phyloP scores from a whole-genome alignment of 1,140 invertebrate genomes.

The Colletes gigas region DNA sequence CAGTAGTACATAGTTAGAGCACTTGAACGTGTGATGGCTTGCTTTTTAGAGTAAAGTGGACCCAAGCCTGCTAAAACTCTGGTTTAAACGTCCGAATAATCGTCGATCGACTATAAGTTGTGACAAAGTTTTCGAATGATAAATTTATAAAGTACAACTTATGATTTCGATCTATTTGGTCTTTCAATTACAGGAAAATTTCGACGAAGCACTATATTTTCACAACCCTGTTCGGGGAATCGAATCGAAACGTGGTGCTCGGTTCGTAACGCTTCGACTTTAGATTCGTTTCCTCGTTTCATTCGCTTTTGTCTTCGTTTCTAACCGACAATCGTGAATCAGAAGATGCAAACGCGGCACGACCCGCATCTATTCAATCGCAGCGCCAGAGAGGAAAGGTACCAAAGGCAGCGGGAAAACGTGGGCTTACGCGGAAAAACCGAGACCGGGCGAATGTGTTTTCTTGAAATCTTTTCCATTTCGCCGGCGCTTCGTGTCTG shows the following conservation, averaged over 20 bases:
- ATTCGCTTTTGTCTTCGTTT: not conserved
- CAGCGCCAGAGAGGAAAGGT: conserved; percentile 33
- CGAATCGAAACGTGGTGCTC: not conserved
- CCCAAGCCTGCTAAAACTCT: too few relatives aligned
- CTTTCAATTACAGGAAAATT: too few relatives aligned
- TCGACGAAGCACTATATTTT: not conserved
- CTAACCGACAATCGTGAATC: conserved; percentile 40
- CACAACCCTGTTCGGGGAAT: not conserved
- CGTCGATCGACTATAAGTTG: too few relatives aligned
- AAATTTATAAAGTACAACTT: too few relatives aligned
- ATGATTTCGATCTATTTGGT: too few relatives aligned
- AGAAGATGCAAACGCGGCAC: conserved; percentile 66
- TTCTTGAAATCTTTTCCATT: conserved; percentile 17
- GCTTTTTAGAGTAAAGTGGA: too few relatives aligned
- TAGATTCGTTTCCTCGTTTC: not conserved
- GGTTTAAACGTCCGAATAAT: too few relatives aligned
- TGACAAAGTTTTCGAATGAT: too few relatives aligned
- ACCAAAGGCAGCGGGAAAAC: conserved; percentile 31
- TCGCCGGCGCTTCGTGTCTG: conserved; percentile 3
- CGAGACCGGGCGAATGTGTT: conserved; percentile 48
- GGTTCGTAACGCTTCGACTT: conserved; percentile 15
- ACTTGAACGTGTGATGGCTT: too few relatives aligned
- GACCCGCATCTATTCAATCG: conserved; percentile 76
- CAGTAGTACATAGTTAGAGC: too few relatives aligned
- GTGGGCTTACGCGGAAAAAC: conserved; percentile 49